Conservation (phyloP, 2,888 invertebrate species). For the Trichogramma dendrolimi region DNA sequence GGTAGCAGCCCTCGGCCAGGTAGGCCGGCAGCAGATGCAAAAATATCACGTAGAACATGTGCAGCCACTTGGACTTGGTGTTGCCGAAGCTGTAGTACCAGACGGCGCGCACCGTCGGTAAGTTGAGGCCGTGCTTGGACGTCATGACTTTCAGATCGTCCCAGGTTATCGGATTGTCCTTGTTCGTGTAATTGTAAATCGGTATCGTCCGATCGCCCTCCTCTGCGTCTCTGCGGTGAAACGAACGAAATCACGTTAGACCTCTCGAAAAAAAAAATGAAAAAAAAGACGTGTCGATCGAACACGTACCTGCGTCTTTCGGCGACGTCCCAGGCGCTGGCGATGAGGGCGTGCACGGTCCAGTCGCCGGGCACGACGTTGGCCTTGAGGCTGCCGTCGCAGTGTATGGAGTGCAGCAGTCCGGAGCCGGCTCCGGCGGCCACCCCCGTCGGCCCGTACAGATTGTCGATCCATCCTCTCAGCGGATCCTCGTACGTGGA, state of each 20-base stretch:
- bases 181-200: conserved; percentile 84
- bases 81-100: conserved; percentile 68
- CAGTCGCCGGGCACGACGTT: conserved; percentile 84
- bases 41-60: conserved; percentile 58
- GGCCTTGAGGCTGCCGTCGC: conserved; percentile 64
- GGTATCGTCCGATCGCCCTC: conserved; percentile 53
- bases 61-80: conserved; percentile 58
- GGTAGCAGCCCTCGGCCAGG: conserved; percentile 54
- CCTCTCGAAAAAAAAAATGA: too few species aligned
- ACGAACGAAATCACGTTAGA: too few species aligned
- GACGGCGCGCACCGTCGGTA: conserved; percentile 63
- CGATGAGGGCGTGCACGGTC: conserved; percentile 77
- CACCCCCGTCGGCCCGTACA: conserved; percentile 81
- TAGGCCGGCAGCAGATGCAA: conserved; percentile 64
- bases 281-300: conserved; percentile 21
- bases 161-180: conserved; percentile 80
- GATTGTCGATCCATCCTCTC: conserved; percentile 85
- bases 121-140: conserved; percentile 57
- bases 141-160: conserved; percentile 61
- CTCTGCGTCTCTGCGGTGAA: too few species aligned
- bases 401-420: conserved; percentile 70
- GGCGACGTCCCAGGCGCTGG: conserved; percentile 70
- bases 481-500: conserved; percentile 71
- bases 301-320: conserved; percentile 41
- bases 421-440: conserved; percentile 75